Evolutionary conservation across 2,113 vertebrate genomes (phyloP).

Genomic region (Cettia cetti): DNA sequence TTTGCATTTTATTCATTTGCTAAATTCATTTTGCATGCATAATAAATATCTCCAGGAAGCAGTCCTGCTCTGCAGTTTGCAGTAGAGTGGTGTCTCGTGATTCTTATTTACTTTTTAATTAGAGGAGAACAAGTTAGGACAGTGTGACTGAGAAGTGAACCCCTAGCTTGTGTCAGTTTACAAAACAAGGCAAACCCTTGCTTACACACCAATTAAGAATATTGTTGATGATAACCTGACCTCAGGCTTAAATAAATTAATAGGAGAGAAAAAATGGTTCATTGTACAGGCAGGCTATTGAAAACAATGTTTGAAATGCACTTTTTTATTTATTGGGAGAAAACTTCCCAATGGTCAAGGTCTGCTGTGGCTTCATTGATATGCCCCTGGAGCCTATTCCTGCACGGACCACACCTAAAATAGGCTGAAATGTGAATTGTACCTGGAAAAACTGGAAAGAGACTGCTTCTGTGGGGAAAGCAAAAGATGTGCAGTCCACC

Average conservation of each 20-base stretch:
- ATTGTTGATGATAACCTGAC: background rate
- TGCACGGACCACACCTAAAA: background rate
- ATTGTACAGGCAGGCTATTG: background rate
- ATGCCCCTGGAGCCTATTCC: background rate
- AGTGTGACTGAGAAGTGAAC: slow-evolving; percentile 51
- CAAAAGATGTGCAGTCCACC: background rate
- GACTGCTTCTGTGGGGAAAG: background rate
- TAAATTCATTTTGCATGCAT: slow-evolving; percentile 15
- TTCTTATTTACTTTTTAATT: slow-evolving; percentile 74
- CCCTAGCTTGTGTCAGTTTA: slow-evolving; percentile 41
- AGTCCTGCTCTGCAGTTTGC: background rate
- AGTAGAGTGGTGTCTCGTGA: slow-evolving; percentile 53
- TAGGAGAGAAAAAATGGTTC: background rate
- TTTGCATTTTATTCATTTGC: slow-evolving; percentile 32
- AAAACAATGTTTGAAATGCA: background rate
- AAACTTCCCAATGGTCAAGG: background rate
- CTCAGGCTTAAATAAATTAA: background rate
- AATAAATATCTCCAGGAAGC: slow-evolving; percentile 32
- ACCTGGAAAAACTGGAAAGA: background rate
- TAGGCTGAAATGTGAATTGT: fast-evolving
- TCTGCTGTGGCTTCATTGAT: background rate
- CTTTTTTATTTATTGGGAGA: background rate
- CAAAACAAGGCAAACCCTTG: slow-evolving; percentile 7
- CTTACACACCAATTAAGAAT: background rate
- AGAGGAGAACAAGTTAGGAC: slow-evolving; percentile 51